phyloP scores from a whole-genome alignment of 2,888 invertebrate species.

The Coecobrya sp. region DNA sequence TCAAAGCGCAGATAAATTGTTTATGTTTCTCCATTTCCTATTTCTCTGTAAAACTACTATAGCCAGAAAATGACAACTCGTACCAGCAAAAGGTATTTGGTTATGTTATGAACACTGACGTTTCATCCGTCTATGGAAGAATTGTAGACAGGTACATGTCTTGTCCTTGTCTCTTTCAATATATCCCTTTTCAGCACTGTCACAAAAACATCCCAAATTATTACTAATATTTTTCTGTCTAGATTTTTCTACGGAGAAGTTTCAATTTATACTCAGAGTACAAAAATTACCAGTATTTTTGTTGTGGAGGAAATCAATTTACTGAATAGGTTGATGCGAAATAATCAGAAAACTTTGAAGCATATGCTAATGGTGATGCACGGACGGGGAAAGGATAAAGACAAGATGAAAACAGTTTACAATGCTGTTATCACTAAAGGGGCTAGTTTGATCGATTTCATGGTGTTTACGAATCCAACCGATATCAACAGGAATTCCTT shows the following conservation, averaged over 20 bases:
- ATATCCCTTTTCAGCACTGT: neutral
- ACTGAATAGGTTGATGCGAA: conserved; percentile 80
- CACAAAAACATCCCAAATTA: no score
- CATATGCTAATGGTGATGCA: conserved; percentile 83
- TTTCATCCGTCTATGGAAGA: conserved; percentile 81
- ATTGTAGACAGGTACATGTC: conserved; percentile 80
- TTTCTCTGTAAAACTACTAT: neutral
- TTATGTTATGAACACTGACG: conserved; percentile 72
- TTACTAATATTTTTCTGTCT: neutral
- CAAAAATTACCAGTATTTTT: conserved; percentile 59
- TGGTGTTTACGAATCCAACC: conserved; percentile 59
- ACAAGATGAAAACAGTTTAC: conserved; percentile 30
- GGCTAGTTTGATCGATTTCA: conserved; percentile 81
- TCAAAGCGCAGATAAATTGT: neutral
- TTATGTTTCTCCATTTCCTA: neutral
- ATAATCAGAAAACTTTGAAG: conserved; percentile 78
- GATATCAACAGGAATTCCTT: conserved; percentile 65
- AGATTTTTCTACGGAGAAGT: conserved; percentile 85
- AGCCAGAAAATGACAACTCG: neutral
- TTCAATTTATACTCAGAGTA: conserved; percentile 32
- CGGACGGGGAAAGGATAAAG: neutral
- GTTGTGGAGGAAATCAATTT: conserved; percentile 84
- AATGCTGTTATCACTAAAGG: conserved; percentile 85
- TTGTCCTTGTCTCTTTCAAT: no score
- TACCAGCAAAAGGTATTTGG: conserved; percentile 78